These are phyloP conservation scores for Panorpa germanica DNA, from an alignment of 2,888 invertebrate genomes.

Conservation along the genomic window DNA sequence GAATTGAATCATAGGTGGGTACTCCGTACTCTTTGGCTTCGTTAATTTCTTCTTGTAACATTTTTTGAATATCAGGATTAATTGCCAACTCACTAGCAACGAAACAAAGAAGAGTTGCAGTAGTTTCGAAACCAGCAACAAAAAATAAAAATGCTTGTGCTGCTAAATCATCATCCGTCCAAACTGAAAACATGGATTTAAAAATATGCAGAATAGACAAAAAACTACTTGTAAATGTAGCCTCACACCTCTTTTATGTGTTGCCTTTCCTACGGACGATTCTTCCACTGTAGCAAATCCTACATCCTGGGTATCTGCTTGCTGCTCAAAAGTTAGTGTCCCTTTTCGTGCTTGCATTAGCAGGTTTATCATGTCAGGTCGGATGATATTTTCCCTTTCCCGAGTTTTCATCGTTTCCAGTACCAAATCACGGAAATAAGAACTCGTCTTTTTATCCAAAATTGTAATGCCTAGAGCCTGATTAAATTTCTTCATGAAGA, in stretches of 20 bases:
- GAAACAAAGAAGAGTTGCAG: conserved; percentile 25
- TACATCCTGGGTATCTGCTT: too few species aligned
- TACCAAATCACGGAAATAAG: conserved; percentile 23
- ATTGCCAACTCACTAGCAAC: too few species aligned
- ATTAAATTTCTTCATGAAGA: too few species aligned
- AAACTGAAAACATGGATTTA: too few species aligned
- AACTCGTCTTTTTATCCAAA: conserved; percentile 14
- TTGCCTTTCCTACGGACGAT: conserved; percentile 13
- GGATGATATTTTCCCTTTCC: conserved; percentile 20
- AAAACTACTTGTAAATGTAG: too few species aligned
- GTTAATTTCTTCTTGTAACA: too few species aligned
- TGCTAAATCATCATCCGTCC: conserved; percentile 30
- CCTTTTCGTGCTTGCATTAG: conserved; percentile 32
- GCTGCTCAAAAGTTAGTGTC: conserved; percentile 6
- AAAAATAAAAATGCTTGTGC: conserved; percentile 34
- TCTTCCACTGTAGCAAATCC: too few species aligned
- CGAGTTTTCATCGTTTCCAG: conserved; percentile 23
- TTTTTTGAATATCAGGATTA: too few species aligned
- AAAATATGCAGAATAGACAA: too few species aligned
- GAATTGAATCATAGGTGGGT: too few species aligned
- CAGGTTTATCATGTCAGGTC: conserved; percentile 33
- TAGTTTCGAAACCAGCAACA: conserved; percentile 30
- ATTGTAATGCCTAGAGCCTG: conserved; percentile 18
- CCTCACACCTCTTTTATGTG: conserved; percentile 14
- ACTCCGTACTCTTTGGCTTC: too few species aligned